Evolutionary conservation across 2,797 vertebrate genomes (phyloP).

Genomic region (Tenualosa ilisha): DNA sequence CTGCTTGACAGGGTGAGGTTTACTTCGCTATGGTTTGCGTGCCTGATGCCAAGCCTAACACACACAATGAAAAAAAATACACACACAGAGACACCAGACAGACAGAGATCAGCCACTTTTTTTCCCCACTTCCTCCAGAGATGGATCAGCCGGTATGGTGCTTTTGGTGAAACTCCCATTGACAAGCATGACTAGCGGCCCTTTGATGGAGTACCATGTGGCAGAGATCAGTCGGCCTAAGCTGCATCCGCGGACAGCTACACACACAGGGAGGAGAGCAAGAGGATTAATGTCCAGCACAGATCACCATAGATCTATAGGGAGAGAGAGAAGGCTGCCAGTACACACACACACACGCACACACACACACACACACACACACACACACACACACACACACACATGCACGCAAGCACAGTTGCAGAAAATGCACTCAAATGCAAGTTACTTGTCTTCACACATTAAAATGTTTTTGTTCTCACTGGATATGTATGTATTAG

Average conservation of each 20-base stretch:
- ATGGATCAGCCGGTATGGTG: slow-evolving; percentile 55
- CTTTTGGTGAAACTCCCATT: slow-evolving; percentile 57
- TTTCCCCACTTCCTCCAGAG: slow-evolving; percentile 64
- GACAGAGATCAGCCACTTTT: slow-evolving; percentile 62
- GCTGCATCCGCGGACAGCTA: slow-evolving; percentile 76
- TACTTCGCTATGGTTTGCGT: slow-evolving; percentile 33
- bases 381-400: not conserved
- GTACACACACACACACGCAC: not conserved
- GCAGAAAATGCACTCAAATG: slow-evolving; percentile 35
- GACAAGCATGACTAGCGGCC: slow-evolving; percentile 66
- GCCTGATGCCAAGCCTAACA: slow-evolving; percentile 59
- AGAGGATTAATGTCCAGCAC: slow-evolving; percentile 70
- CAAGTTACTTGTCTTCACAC: not conserved
- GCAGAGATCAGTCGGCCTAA: slow-evolving; percentile 77
- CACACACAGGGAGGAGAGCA: slow-evolving; percentile 66
- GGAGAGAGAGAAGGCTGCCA: slow-evolving; percentile 50
- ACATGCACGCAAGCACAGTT: slow-evolving; percentile 14
- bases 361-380: slow-evolving; percentile 16
- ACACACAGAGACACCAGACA: not conserved
- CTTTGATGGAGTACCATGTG: slow-evolving; percentile 81
- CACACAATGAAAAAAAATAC: slow-evolving; percentile 58
- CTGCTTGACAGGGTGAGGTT: not conserved
- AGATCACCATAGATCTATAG: slow-evolving; percentile 71
- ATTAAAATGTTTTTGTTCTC: slow-evolving; percentile 15
- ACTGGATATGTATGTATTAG: not conserved